Evolutionary conservation across 2,888 invertebrate species (phyloP), one percentile per base, ranked within the genome.

Genomic region (Slavum lentiscoides): DNA sequence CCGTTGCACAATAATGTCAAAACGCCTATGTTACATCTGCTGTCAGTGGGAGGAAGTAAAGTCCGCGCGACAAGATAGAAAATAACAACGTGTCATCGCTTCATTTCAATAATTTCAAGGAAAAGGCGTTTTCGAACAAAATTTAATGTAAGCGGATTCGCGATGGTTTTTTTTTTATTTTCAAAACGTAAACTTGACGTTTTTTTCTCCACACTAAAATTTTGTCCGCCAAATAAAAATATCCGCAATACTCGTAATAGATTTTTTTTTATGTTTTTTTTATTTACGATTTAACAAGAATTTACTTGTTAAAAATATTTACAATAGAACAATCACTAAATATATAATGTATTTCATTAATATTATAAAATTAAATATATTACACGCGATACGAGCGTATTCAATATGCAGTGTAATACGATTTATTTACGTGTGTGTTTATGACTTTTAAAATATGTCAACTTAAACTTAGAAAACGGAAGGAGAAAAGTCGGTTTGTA

Each of bases 401-500:
- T 55, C 55, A 19, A 55, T 53, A 55, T 55, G 15, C 21, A 4
- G 7, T 11, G 4, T n/a, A 21, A 11, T 23, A 13, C 23, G 30
- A 23, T 30, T 11, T 23, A 61, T 21, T 23, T 49, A 49, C 1
- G 3, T 49, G 49, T 49, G 49, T 49, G 49, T 49, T 49, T 11
- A 30, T 30, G 13, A 49, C 49, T 49, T 49, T 49, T 43, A 43
- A 72, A 72, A 21, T 37, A 73, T 23, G n/a, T n/a, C 23, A 6
- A 66, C 55, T 64, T n/a, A 9, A 75, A 67, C 23, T 58, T 75
- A 59, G 23, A 74, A 66, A 74, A 74, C 53, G 23, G 21, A 66
- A 39, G 11, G 19, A 37, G 58, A 66, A 53, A 74, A 39, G 53
- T 74, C 66, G 39, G 30, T 43, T 43, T 67, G 58, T 43, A 75